Base-by-base conservation (phyloP, 1,140 invertebrate species). In the Drosophila pseudoobscura region DNA sequence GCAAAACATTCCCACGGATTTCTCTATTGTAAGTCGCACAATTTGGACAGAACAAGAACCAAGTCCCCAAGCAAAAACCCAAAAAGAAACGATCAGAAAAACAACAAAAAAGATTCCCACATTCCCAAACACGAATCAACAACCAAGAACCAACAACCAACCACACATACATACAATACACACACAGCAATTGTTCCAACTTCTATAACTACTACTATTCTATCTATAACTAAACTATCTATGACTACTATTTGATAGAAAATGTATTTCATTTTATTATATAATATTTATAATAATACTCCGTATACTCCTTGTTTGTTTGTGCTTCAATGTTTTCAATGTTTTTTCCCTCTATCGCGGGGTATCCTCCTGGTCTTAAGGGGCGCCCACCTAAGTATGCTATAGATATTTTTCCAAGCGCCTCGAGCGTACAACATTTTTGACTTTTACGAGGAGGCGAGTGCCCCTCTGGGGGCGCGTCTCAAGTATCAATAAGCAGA, bases 1-100 rank as follows among this genome's bases (percentile, higher is more conserved):
- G 87, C 87, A 80, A 90, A 90, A 88, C 87, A 90, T 88, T 90
- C 87, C 75, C 82, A 87, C 78, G 87, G 87, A 90, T 90, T 90
- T 90, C 87, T 90, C 69, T 84, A 90, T 90, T 90, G 87, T 90
- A 90, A 90, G 87, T 90, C 69, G 83, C 83, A 87, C 83, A 51
- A 83, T 83, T 87, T 87, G 83, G 73, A 59, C 50, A 47, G 75
- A 70, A 44, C 55, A 62, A 75, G 65, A 44, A 46, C n/a, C 35
- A 39, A 39, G 35, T 35, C 4, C 29, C 47, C 47, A 22, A 69
- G 55, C n/a, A 63, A 65, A 47, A 22, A 50, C 43, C 54, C 47
- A 63, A 44, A 29, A 35, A 31, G 59, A 55, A 26, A 47, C 22
- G 41, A 24, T 35, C 17, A 53, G 29, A 53, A 35, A 53, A 53